Evolutionary conservation across 2,113 vertebrate genomes (phyloP).

Genomic region (Terrapene triunguis): DNA sequence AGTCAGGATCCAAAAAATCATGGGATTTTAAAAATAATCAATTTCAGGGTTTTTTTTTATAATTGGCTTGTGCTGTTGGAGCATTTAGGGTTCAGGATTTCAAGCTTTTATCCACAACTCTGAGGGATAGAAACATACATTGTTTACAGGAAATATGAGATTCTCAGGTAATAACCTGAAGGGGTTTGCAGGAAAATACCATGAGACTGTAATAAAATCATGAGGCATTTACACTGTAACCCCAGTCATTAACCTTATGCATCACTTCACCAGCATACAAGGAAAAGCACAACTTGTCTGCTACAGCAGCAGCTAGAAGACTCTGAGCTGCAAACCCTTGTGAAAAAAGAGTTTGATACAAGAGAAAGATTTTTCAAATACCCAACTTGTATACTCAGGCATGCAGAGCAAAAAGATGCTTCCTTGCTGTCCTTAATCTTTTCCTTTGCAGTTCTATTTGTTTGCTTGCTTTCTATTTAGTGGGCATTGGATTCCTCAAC

Average conservation of each 20-base stretch:
- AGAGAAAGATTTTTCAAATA: not conserved
- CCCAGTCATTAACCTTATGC: not conserved
- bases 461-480: not conserved
- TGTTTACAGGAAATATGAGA: not conserved
- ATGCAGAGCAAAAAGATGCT: not conserved
- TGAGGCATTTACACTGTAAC: not conserved
- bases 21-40: not conserved
- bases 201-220: not conserved
- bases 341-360: not conserved
- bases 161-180: not conserved
- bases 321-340: not conserved
- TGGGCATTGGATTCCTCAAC: not conserved
- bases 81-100: not conserved
- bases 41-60: not conserved
- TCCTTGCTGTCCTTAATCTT: not conserved
- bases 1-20: not conserved
- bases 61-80: not conserved
- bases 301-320: not conserved
- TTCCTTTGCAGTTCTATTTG: not conserved
- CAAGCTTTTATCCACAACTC: not conserved
- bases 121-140: not conserved
- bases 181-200: not conserved
- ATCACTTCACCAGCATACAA: not conserved
- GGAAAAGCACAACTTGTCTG: not conserved
- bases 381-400: not conserved